These are phyloP conservation scores for Leptoclinus maculatus DNA, from an alignment of 2,797 vertebrate species.

Conservation along the genomic window DNA sequence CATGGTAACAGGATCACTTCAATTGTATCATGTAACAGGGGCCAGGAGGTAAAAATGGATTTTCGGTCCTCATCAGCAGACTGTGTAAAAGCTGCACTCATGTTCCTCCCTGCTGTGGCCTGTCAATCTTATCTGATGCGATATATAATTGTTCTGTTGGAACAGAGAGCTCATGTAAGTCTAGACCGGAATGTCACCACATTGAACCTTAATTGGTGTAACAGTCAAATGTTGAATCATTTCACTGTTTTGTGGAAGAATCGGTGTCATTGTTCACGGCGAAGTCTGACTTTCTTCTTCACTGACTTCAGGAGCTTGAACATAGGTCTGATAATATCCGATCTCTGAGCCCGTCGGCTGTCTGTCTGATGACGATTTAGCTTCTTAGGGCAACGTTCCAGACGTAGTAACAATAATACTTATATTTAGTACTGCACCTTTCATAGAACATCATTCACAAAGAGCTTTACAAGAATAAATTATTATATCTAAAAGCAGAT, in stretches of 20 bases:
- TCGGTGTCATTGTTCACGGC: conserved; percentile 5
- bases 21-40: not conserved
- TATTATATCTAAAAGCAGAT: not conserved
- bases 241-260: not conserved
- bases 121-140: conserved; percentile 27
- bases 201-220: conserved; percentile 28
- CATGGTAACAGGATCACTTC: not conserved
- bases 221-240: conserved; percentile 20
- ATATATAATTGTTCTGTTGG: conserved; percentile 20
- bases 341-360: not conserved
- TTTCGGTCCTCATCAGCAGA: conserved; percentile 28
- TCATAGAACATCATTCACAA: too few species aligned
- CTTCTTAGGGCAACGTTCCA: not conserved
- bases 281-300: not conserved
- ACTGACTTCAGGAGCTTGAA: conserved; percentile 14
- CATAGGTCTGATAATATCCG: conserved; percentile 5
- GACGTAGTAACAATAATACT: not conserved
- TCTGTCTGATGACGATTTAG: not conserved
- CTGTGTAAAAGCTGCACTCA: conserved; percentile 21
- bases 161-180: conserved; percentile 32
- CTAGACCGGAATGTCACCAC: conserved; percentile 3
- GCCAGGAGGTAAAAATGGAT: conserved; percentile 11
- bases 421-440: too few species aligned
- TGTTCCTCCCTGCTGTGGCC: conserved; percentile 43
- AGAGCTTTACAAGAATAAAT: too few species aligned